Evolutionary conservation across 2,797 vertebrate genomes (phyloP), one percentile per base, ranked within the genome.

Genomic region (Phataginus tricuspis): DNA sequence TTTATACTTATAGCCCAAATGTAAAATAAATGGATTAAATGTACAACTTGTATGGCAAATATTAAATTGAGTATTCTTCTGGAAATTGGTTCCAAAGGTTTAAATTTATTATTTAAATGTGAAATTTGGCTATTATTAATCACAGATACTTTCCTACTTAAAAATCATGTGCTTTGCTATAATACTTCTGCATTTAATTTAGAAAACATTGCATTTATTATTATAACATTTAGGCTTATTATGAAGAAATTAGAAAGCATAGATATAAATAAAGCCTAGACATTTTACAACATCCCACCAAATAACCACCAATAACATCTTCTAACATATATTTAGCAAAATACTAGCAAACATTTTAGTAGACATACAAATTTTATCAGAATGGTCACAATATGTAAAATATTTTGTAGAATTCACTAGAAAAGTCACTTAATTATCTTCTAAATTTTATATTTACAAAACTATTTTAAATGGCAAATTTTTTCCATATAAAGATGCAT

Each of bases 381-480:
- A 83, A 75, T 49, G 18, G 11, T 37, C 25, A 91, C 7, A 91
- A 29, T 55, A 68, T 79, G 5, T 61, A 77, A 92, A 71, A 14
- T 64, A 45, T 25, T 90, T 92, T 87, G 14, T 61, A 68, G 16
- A 84, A 66, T 18, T 96, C 31, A 9, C 11, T 63, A 74, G 75
- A 85, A 39, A 80, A 14, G 21, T 34, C 6, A 51, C 85, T 34
- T 78, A 82, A n/a, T 53, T 63, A 63, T 61, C 8, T 37, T 93
- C 90, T 75, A 39, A 71, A 83, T n/a, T 77, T 55, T 83, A 53
- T 83, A 68, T 39, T 80, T 93, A 51, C 39, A 21, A 80, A 89
- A 68, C 74, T 85, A 72, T 85, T 82, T 92, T 90, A 82, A 94
- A 55, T 85, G 6, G 16, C 16, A 91, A 91, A 91, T 61, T 69